Conservation (phyloP, 2,113 vertebrate species). For the Uria lomvia region DNA sequence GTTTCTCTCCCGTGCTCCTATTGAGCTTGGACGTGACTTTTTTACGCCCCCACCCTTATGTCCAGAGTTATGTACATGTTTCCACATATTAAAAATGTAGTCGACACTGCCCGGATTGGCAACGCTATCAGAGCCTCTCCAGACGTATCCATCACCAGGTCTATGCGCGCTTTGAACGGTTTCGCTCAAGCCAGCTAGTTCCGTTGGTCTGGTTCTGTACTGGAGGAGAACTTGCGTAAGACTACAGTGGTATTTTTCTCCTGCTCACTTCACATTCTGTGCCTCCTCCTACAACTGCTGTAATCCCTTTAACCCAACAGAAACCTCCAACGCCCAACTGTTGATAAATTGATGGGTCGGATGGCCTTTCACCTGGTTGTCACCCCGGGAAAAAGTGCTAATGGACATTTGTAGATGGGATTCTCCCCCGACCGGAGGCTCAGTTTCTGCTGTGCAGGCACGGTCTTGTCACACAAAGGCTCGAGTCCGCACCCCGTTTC, state of each 20-base stretch:
- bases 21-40: constrained; percentile 67
- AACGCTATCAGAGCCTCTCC: background rate
- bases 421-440: background rate
- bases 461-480: background rate
- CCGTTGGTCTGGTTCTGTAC: background rate
- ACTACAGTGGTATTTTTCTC: background rate
- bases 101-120: background rate
- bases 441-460: background rate
- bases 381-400: constrained; percentile 5
- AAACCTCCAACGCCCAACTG: background rate
- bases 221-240: background rate
- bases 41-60: constrained; percentile 68
- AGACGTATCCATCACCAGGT: background rate
- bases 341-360: background rate
- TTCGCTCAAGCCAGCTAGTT: background rate
- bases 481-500: background rate
- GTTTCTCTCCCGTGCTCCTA: constrained; percentile 60
- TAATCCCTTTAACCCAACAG: background rate
- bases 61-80: constrained; percentile 46
- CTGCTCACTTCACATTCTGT: background rate
- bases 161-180: background rate
- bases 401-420: constrained; percentile 18
- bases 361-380: constrained; percentile 4
- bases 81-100: constrained; percentile 40
- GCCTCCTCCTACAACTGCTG: background rate